Percentiles rank a stretch among this genome's conserved stretches.
These are phyloP conservation scores for Lepidocyrtinus sp. DNA, from an alignment of 2,888 invertebrate genomes.

Conservation along the genomic window DNA sequence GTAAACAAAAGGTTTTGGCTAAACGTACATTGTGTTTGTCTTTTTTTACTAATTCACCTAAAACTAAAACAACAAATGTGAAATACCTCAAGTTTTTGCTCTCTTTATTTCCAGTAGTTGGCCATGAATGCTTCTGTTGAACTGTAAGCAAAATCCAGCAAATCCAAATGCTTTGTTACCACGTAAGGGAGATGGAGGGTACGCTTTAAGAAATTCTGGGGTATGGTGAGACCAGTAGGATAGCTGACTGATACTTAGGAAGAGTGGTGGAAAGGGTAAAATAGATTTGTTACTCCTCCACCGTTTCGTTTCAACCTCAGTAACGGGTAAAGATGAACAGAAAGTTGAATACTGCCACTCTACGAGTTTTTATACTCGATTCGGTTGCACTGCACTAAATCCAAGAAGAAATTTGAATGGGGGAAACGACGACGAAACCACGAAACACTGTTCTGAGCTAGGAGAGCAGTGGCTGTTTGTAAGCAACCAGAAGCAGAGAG, in stretches of 20 bases:
- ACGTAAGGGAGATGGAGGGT: not conserved
- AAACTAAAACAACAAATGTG: too few species aligned
- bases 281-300: not conserved
- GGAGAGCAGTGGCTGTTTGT: not conserved
- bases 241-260: not conserved
- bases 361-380: slow-evolving; percentile 1
- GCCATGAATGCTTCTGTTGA: slow-evolving; percentile 23
- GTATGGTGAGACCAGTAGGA: not conserved
- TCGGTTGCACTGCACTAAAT: not conserved
- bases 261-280: slow-evolving; percentile 10
- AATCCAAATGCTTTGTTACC: not conserved
- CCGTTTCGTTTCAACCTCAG: not conserved
- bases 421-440: not conserved
- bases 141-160: slow-evolving; percentile 37
- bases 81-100: slow-evolving; percentile 32
- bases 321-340: not conserved
- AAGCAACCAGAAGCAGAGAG: slow-evolving; percentile 12
- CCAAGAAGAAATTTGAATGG: slow-evolving; percentile 32
- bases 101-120: slow-evolving; percentile 9
- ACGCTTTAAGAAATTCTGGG: not conserved
- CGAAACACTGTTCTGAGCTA: not conserved
- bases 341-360: not conserved
- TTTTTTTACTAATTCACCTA: slow-evolving; percentile 28
- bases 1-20: not conserved
- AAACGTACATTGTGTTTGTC: not conserved